phyloP scores from a whole-genome alignment of 2,888 invertebrate species.

The Eledone cirrhosa region DNA sequence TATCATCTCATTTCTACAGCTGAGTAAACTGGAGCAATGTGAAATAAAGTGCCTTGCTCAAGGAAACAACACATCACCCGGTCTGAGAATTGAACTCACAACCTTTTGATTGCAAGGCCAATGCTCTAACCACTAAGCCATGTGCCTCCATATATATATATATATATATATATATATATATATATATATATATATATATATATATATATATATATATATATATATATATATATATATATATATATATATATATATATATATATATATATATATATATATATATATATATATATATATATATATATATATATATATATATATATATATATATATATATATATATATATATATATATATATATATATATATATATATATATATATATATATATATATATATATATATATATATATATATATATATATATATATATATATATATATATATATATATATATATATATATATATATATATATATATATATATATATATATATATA shows the following conservation, averaged over 20 bases:
- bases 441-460: too few relatives aligned
- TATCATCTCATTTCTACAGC: too few relatives aligned
- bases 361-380: too few relatives aligned
- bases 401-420: too few relatives aligned
- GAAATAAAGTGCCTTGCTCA: too few relatives aligned
- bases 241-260: neutral
- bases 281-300: neutral
- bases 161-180: slow-evolving; percentile 6
- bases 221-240: neutral
- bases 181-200: slow-evolving; percentile 6
- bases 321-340: neutral
- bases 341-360: neutral
- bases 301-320: neutral
- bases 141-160: neutral
- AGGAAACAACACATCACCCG: neutral
- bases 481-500: too few relatives aligned
- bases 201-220: slow-evolving; percentile 2
- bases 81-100: neutral
- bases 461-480: too few relatives aligned
- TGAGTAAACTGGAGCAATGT: too few relatives aligned
- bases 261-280: neutral
- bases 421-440: too few relatives aligned
- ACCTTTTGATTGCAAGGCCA: neutral
- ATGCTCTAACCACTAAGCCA: too few relatives aligned
- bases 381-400: too few relatives aligned